These are phyloP conservation scores for Drosophila meridiana DNA, from an alignment of 2,888 invertebrate genomes.

Conservation along the genomic window DNA sequence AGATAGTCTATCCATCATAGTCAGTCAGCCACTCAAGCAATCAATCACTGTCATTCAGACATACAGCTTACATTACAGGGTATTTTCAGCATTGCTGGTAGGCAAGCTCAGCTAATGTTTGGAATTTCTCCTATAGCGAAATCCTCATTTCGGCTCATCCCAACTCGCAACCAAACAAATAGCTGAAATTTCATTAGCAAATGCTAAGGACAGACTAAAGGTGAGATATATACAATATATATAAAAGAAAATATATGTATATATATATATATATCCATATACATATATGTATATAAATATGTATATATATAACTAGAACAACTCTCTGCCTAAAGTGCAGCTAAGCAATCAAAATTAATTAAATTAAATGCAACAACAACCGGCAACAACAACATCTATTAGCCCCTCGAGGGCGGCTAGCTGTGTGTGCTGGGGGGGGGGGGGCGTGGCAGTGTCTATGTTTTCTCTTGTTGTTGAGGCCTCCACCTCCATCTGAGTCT, in stretches of 20 bases:
- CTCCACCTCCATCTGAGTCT: not conserved
- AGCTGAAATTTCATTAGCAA: slow-evolving; percentile 48
- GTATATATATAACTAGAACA: not conserved
- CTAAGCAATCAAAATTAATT: slow-evolving; percentile 61
- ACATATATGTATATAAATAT: not conserved
- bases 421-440: not conserved
- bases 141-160: not conserved
- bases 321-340: slow-evolving; percentile 26
- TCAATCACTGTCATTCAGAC: not conserved
- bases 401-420: not conserved
- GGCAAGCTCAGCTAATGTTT: not conserved
- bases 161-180: slow-evolving; percentile 3
- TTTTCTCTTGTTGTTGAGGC: not conserved
- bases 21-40: not conserved
- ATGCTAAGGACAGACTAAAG: slow-evolving; percentile 17
- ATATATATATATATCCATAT: not conserved
- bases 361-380: slow-evolving; percentile 69
- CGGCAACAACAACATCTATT: slow-evolving; percentile 5
- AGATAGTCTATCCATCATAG: not conserved
- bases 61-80: not conserved
- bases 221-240: not conserved
- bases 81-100: not conserved
- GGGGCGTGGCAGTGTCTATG: slow-evolving; percentile 10
- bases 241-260: not conserved
- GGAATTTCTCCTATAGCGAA: not conserved